Percentiles rank a stretch among this genome's conserved stretches.
phyloP scores from a whole-genome alignment of 2,797 vertebrate genomes.

The Characodon lateralis region DNA sequence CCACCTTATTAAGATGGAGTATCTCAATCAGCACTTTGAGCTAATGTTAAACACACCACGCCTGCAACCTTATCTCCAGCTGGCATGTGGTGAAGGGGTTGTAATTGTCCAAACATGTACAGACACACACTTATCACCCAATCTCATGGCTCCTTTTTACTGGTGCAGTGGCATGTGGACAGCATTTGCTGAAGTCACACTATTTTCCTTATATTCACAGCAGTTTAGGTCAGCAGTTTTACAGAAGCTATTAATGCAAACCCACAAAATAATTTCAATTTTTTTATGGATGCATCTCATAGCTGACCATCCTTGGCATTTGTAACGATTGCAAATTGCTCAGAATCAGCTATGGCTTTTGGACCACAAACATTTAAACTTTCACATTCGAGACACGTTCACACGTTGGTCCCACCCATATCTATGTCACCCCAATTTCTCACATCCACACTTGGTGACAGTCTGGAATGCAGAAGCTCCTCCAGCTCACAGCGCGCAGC shows the following conservation, averaged over 20 bases:
- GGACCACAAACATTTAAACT: slow-evolving; percentile 49
- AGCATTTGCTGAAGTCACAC: slow-evolving; percentile 32
- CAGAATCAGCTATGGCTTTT: slow-evolving; percentile 34
- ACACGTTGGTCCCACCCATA: slow-evolving; percentile 64
- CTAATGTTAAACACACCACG: slow-evolving; percentile 34
- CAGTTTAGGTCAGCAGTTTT: slow-evolving; percentile 36
- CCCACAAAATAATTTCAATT: slow-evolving; percentile 33
- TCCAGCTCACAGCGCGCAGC: slow-evolving; percentile 60
- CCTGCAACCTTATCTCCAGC: slow-evolving; percentile 36
- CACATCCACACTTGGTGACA: slow-evolving; percentile 49
- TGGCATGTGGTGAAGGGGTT: slow-evolving; percentile 34
- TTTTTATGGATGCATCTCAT: slow-evolving; percentile 37
- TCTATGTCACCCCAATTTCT: slow-evolving; percentile 63
- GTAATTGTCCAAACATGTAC: slow-evolving; percentile 36
- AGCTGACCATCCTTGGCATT: slow-evolving; percentile 50
- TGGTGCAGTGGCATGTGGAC: slow-evolving; percentile 4
- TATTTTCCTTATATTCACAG: slow-evolving; percentile 11
- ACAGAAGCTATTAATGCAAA: slow-evolving; percentile 31
- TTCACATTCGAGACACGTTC: slow-evolving; percentile 53
- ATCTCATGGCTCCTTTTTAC: slow-evolving; percentile 12
- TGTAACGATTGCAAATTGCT: slow-evolving; percentile 44
- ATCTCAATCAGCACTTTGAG: slow-evolving; percentile 49
- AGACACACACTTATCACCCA: slow-evolving; percentile 39
- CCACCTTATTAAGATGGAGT: slow-evolving; percentile 40
- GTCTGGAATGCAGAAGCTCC: slow-evolving; percentile 68